These are phyloP conservation scores for Empidonax alnorum DNA, from an alignment of 2,113 vertebrate genomes.

Conservation along the genomic window DNA sequence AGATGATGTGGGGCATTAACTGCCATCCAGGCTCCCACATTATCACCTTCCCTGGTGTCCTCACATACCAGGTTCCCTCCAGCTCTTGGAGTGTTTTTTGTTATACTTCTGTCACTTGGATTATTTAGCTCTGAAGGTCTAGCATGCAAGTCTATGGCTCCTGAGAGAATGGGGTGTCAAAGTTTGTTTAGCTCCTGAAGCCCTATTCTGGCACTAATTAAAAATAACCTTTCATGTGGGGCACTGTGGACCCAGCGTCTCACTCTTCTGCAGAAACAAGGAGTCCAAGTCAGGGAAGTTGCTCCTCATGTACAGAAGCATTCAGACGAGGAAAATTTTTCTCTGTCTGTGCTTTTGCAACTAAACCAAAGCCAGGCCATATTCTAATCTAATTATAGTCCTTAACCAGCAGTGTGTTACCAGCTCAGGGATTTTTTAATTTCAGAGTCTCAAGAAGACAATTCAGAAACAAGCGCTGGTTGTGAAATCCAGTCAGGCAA, in stretches of 20 bases:
- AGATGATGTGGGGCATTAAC: accelerated
- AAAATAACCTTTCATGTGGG: neutral
- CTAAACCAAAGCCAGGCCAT: neutral
- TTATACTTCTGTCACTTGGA: neutral
- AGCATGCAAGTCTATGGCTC: neutral
- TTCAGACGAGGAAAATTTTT: neutral
- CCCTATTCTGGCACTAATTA: neutral
- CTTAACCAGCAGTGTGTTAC: neutral
- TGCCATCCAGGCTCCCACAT: neutral
- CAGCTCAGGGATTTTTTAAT: neutral
- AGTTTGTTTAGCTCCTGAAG: neutral
- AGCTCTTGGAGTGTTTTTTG: neutral
- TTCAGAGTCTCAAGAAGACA: neutral
- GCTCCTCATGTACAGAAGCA: neutral
- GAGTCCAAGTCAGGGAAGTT: neutral
- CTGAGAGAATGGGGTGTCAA: neutral
- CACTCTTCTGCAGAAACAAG: accelerated
- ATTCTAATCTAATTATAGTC: neutral
- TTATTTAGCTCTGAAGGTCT: neutral
- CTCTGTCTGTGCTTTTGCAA: neutral
- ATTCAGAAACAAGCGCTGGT: neutral
- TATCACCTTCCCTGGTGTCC: neutral
- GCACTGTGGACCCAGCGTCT: neutral
- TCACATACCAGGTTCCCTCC: neutral
- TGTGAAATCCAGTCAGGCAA: slow-evolving; percentile 53